Evolutionary conservation across 2,113 vertebrate genomes (phyloP), one percentile per base, ranked within the genome.

Genomic region (Apaloderma vittatum): DNA sequence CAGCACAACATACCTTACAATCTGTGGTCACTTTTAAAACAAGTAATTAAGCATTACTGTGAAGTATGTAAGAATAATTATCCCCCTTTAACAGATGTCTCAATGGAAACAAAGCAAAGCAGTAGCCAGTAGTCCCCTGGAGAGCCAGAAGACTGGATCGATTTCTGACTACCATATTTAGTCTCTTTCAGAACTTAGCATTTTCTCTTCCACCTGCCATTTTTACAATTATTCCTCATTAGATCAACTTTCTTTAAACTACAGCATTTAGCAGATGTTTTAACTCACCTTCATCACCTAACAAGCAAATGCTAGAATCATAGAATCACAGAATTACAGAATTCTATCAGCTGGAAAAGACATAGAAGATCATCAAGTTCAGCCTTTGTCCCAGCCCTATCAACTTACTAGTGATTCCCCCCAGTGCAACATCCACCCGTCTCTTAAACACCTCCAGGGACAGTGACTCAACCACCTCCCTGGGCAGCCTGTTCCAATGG

Each of bases 21-120:
- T 77, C 46, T 3, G 0, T 1, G 34, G 84, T 93, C 58, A 82
- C 36, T 76, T 90, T 80, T 90, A 76, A 83, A 87, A 54, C 27
- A 79, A 83, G 62, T 86, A 86, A 86, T 88, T 95, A 83, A 90
- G 26, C 58, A 59, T 85, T 85, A 70, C 58, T 43, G n/a, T 82
- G 74, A 93, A 77, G 16, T 74, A 74, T 58, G 16, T 67, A 48
- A 80, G 78, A 96, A 94, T 79, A 92, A 88, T 90, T 67, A 74
- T 51, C 62, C 22, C n/a, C 37, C 74, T 93, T 94, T 86, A 92
- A 88, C 40, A 93, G 66, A 87, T 76, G 46, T 19, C 15, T 87
- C 58, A 77, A 66, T 54, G 46, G 49, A 81, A 85, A 79, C 37
- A 88, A 75, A 82, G 68, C 21, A 88, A 87, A 77, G 46, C 45